Evolutionary conservation across 2,113 vertebrate species (phyloP).

Genomic region (Polypterus senegalus): DNA sequence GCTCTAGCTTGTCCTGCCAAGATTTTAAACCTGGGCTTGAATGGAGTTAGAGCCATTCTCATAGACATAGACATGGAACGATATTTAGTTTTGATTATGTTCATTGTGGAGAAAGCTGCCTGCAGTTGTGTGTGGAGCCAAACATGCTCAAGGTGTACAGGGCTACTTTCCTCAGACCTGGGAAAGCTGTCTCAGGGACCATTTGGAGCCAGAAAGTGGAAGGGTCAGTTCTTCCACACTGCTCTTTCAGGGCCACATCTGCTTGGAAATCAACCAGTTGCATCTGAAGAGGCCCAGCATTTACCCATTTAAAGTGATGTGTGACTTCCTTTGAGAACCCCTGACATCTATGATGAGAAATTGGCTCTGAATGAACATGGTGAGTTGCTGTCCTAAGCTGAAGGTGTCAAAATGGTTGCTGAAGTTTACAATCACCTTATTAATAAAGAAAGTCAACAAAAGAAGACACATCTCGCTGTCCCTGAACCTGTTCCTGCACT

Average conservation of each 20-base stretch:
- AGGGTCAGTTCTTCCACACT: slow-evolving; percentile 11
- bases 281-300: slow-evolving; percentile 11
- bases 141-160: slow-evolving; percentile 18
- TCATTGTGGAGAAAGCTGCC: neutral
- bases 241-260: slow-evolving; percentile 13
- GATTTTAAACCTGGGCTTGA: too few species aligned
- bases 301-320: slow-evolving; percentile 12
- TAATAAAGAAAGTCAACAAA: slow-evolving; percentile 19
- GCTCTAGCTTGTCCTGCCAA: too few species aligned
- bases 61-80: too few species aligned
- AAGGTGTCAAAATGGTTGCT: slow-evolving; percentile 20
- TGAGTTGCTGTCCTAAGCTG: slow-evolving; percentile 16
- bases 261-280: neutral
- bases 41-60: too few species aligned
- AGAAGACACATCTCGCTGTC: slow-evolving; percentile 16
- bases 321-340: slow-evolving; percentile 16
- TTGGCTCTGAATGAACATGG: slow-evolving; percentile 18
- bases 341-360: slow-evolving; percentile 20
- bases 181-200: slow-evolving; percentile 10
- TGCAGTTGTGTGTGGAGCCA: slow-evolving; percentile 17
- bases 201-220: slow-evolving; percentile 10
- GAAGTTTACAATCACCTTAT: slow-evolving; percentile 18
- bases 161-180: slow-evolving; percentile 16
- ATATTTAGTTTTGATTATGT: too few species aligned
- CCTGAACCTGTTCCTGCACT: slow-evolving; percentile 18